Conservation (phyloP, 2,888 invertebrate genomes). For the Lasioglossum marginatum region DNA sequence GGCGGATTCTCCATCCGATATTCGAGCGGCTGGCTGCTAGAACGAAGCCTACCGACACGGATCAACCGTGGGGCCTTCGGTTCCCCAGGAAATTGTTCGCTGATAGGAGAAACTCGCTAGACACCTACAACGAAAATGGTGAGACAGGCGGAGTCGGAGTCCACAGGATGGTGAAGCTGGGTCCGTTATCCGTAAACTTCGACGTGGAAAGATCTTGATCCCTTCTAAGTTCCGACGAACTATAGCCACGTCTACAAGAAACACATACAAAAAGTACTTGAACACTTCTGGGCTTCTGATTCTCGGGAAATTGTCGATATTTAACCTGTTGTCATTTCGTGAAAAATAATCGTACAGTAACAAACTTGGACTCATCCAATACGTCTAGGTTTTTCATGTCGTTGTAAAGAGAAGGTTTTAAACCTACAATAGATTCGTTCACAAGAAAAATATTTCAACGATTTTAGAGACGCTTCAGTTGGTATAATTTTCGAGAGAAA, state of each 20-base stretch:
- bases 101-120: neutral
- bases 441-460: neutral
- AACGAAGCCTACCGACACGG: neutral
- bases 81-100: constrained; percentile 14
- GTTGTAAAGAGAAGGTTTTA: neutral
- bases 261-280: neutral
- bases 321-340: neutral
- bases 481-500: too few relatives aligned
- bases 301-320: neutral
- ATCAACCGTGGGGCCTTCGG: neutral
- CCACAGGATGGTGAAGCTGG: constrained; percentile 5
- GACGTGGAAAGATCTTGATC: constrained; percentile 22
- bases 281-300: neutral
- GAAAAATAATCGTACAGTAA: neutral
- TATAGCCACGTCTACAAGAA: neutral
- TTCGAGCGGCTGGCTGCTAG: neutral
- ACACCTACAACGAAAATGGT: neutral
- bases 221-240: neutral
- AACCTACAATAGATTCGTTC: neutral
- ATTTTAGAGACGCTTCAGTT: neutral
- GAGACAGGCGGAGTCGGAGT: neutral
- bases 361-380: neutral
- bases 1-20: neutral
- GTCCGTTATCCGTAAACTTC: constrained; percentile 24
- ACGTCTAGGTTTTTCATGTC: too few relatives aligned